A percentile compares a stretch with the other conserved stretches of the same genome.
phyloP scores from a whole-genome alignment of 1,140 invertebrate genomes.

The Pseudomyrmex gracilis region DNA sequence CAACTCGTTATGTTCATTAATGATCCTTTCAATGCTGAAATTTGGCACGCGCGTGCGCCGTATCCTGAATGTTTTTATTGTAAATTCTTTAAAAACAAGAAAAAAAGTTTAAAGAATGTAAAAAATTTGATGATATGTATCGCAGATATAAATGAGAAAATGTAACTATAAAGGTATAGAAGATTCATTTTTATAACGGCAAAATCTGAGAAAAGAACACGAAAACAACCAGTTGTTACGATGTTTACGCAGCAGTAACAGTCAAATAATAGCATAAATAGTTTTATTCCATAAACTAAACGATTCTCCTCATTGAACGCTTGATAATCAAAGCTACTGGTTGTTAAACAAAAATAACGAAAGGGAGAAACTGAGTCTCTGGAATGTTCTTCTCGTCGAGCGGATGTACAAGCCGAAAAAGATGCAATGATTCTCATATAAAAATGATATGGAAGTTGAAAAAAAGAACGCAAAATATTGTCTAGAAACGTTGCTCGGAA shows the following conservation, averaged over 20 bases:
- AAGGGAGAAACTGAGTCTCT: constrained; percentile 63
- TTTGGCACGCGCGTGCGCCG: constrained; percentile 34
- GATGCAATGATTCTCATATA: constrained; percentile 54
- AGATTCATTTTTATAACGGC: not conserved
- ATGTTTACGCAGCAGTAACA: constrained; percentile 15
- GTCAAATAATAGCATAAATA: constrained; percentile 63
- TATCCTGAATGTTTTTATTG: constrained; percentile 60
- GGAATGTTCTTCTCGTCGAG: constrained; percentile 65
- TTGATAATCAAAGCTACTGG: constrained; percentile 62
- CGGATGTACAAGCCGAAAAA: constrained; percentile 56
- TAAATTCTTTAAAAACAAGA: no score
- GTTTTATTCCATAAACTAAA: constrained; percentile 59
- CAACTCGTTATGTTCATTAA: constrained; percentile 51
- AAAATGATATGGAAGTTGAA: constrained; percentile 33
- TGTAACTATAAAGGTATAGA: constrained; percentile 6
- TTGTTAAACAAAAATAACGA: constrained; percentile 72
- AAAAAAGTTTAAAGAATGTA: not conserved
- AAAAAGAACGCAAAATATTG: constrained; percentile 33
- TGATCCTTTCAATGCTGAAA: not conserved
- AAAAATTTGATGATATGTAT: not conserved
- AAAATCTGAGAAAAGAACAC: not conserved
- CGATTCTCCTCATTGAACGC: constrained; percentile 56
- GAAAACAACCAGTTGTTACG: constrained; percentile 43
- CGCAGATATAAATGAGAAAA: not conserved
- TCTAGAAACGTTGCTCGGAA: constrained; percentile 55